Percentiles rank a stretch among this genome's conserved stretches.
Conservation (phyloP, 2,888 invertebrate species). For the Thalpophila matura region DNA sequence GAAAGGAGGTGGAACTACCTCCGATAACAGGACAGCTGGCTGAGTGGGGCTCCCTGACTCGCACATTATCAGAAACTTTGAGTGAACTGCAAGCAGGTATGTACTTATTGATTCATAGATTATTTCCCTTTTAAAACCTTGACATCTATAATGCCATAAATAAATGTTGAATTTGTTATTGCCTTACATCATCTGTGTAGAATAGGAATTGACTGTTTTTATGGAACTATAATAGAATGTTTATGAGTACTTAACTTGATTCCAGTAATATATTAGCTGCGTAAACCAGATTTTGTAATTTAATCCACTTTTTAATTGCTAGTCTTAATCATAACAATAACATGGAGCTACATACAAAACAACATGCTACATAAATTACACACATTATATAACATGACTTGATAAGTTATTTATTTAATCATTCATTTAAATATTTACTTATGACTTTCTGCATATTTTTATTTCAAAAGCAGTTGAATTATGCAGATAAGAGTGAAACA, state of each 20-base stretch:
- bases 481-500: neutral
- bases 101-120: constrained; percentile 24
- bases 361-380: neutral
- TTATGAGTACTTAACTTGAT: constrained; percentile 2
- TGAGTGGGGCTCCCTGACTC: constrained; percentile 93
- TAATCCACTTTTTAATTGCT: constrained; percentile 3
- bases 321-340: constrained; percentile 6
- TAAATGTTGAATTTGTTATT: constrained; percentile 7
- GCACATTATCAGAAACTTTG: constrained; percentile 93
- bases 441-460: neutral
- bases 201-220: constrained; percentile 11
- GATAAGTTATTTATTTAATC: neutral
- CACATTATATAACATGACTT: neutral
- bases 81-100: constrained; percentile 92
- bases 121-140: constrained; percentile 29
- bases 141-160: constrained; percentile 23
- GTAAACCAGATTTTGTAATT: neutral
- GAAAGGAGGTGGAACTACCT: constrained; percentile 90
- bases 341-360: neutral
- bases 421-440: neutral
- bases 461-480: neutral
- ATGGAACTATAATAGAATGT: constrained; percentile 1
- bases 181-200: constrained; percentile 1
- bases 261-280: neutral
- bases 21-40: constrained; percentile 92